phyloP scores from a whole-genome alignment of 2,888 invertebrate species.

The Acholoe squamosa region DNA sequence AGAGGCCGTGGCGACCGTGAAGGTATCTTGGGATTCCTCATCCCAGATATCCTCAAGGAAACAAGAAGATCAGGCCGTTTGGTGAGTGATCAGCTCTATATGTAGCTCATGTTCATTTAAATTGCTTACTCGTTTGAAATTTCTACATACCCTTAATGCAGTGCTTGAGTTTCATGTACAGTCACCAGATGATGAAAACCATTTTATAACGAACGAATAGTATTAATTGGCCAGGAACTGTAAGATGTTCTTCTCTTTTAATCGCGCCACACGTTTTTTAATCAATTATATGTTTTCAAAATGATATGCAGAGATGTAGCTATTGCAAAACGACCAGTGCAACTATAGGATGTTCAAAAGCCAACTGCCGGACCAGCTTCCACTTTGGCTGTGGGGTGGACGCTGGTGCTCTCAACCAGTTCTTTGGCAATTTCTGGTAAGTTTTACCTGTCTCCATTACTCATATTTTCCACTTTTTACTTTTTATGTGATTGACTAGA shows the following conservation, averaged over 20 bases:
- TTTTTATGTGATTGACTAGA: no score
- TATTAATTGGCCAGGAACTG: no score
- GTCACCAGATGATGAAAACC: no score
- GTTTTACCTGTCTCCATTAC: no score
- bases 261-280: no score
- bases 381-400: slow-evolving; percentile 90
- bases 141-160: no score
- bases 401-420: slow-evolving; percentile 86
- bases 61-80: slow-evolving; percentile 86
- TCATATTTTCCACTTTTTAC: no score
- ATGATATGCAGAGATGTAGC: slow-evolving; percentile 88
- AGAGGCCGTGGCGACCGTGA: slow-evolving; percentile 83
- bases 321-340: slow-evolving; percentile 88
- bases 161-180: no score
- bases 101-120: no score
- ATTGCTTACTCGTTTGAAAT: no score
- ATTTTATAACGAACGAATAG: no score
- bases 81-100: slow-evolving; percentile 81
- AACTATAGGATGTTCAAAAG: slow-evolving; percentile 89
- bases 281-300: background rate
- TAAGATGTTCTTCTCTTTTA: no score
- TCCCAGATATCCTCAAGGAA: slow-evolving; percentile 88
- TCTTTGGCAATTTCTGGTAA: slow-evolving; percentile 77
- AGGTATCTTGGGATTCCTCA: slow-evolving; percentile 90
- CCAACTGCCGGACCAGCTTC: slow-evolving; percentile 88